Evolutionary conservation across 2,113 vertebrate species (phyloP).

Genomic region (Oreochromis aureus): DNA sequence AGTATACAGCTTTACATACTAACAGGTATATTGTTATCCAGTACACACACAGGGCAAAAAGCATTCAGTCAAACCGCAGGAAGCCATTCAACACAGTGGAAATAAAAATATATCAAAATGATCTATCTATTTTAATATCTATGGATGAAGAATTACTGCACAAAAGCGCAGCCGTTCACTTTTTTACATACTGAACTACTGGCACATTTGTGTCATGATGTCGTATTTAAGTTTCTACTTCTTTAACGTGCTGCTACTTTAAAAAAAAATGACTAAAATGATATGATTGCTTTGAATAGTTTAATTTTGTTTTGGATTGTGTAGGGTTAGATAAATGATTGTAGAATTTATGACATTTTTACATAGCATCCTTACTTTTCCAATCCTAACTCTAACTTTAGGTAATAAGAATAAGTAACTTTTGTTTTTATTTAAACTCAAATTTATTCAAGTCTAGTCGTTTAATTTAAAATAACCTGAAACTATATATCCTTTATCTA

Average conservation of each 20-base stretch:
- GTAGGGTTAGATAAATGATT: neutral
- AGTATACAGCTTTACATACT: neutral
- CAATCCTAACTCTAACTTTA: neutral
- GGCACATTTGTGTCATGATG: neutral
- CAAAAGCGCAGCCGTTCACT: neutral
- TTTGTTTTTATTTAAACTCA: neutral
- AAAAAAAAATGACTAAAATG: neutral
- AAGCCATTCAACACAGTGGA: neutral
- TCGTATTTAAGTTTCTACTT: neutral
- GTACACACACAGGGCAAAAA: neutral
- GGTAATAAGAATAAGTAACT: neutral
- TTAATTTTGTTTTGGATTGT: too few relatives aligned
- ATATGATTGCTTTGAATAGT: neutral
- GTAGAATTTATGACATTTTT: neutral
- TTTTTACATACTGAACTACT: neutral
- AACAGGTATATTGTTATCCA: neutral
- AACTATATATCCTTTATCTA: neutral
- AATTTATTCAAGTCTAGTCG: neutral
- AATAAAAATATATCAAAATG: neutral
- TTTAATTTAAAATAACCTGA: neutral
- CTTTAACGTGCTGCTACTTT: neutral
- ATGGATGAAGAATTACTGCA: neutral
- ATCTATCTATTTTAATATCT: neutral
- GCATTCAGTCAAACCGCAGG: neutral
- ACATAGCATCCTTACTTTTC: neutral